Base-by-base conservation (phyloP, 64 coral and sea anemone species). In the Astreopora myriophthalma region DNA sequence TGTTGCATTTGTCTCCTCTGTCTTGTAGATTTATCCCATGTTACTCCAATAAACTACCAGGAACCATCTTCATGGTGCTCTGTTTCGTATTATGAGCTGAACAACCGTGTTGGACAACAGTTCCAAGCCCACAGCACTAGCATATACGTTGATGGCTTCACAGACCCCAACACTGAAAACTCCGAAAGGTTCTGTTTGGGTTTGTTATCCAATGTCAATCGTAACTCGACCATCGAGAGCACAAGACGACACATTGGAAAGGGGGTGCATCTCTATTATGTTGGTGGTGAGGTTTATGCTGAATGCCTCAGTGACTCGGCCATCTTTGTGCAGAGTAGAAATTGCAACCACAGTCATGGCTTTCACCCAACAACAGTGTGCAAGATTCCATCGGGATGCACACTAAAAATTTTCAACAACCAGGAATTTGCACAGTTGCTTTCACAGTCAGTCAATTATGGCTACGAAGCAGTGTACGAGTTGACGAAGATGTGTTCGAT, bases 401-500 rank as follows among this genome's bases (percentile, higher is more conserved):
- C 97, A 23, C 62, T 99, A 35, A 99, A 99, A 84, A 99, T 99
- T 86, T 99, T 99, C 87, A 99, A 99, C 75, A 99, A 96, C 48
- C 97, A 99, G 71, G 97, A 99, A 73, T 99, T 99, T 93, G 97
- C 97, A 22, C 94, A 99, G 44, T 88, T 99, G 51, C 91, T 99
- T 19, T 99, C 97, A 9, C 97, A 99, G 74, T 96, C 94, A 5
- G 97, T 99, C 22, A 95, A 99, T 75, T 95, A 94, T 88, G 97
- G 97, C 31, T 99, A 91, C 57, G 97, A 99, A 66, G 97, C 97
- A 4, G 97, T 99, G 22, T 99, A 99, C 62, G 97, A 99, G 66
- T 67, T 99, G 22, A 99, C 97, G 11, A 99, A 99, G 69, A 99
- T 99, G 97, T 99, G 97, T 71, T 93, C 94, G 8, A 99, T 99